Evolutionary conservation across 2,797 vertebrate species (phyloP).

Genomic region (Loris lydekkerianus): DNA sequence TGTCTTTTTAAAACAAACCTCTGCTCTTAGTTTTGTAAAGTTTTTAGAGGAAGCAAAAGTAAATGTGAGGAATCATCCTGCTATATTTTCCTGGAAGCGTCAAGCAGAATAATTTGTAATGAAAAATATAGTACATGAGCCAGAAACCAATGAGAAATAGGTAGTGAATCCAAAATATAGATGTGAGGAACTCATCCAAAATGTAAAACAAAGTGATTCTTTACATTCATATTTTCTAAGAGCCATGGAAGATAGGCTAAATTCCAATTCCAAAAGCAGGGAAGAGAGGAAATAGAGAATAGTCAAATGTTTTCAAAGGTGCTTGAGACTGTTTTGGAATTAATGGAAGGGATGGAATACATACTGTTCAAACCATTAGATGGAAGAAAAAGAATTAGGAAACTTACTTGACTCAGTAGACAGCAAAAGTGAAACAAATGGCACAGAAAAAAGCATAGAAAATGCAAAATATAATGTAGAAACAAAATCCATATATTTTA

Average conservation of each 20-base stretch:
- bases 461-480: neutral
- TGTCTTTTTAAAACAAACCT: neutral
- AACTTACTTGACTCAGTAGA: neutral
- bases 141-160: conserved; percentile 36
- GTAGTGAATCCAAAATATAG: conserved; percentile 3
- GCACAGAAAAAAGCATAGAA: neutral
- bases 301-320: neutral
- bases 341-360: neutral
- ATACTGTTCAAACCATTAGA: neutral
- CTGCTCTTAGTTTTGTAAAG: neutral
- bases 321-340: neutral
- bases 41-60: conserved; percentile 55
- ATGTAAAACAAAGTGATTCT: neutral
- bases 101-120: conserved; percentile 5
- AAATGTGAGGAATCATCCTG: conserved; percentile 1
- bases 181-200: neutral
- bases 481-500: neutral
- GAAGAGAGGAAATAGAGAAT: conserved; percentile 19
- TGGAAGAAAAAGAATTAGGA: neutral
- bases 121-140: conserved; percentile 18
- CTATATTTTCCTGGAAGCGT: conserved; percentile 15
- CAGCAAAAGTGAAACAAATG: neutral
- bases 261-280: neutral
- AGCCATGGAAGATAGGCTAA: conserved; percentile 7
- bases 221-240: conserved; percentile 1